Percentiles rank a stretch among this genome's conserved stretches.
These are phyloP conservation scores for Pharmacophagus antenor DNA, from an alignment of 2,888 invertebrate genomes.

Conservation along the genomic window DNA sequence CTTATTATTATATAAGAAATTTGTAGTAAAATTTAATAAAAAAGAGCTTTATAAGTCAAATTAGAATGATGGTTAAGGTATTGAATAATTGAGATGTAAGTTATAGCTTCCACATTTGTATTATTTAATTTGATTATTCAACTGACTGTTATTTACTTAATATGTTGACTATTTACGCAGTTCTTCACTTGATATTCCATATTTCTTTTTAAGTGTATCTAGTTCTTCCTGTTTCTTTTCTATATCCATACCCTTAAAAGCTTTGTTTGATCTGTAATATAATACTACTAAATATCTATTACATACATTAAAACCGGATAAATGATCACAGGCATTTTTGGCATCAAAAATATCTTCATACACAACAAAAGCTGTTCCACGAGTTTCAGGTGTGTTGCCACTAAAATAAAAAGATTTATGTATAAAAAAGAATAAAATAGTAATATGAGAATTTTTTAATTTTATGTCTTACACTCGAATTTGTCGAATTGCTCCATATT, in stretches of 20 bases:
- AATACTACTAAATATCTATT: slow-evolving; percentile 99
- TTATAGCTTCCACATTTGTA: too few species aligned
- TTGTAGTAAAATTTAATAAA: too few species aligned
- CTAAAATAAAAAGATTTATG: slow-evolving; percentile 66
- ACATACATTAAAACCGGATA: slow-evolving; percentile 99
- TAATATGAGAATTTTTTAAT: slow-evolving; percentile 4
- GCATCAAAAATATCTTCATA: slow-evolving; percentile 99
- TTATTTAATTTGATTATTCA: too few species aligned
- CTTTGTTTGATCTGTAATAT: slow-evolving; percentile 98
- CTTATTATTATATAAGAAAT: too few species aligned
- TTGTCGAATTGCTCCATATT: slow-evolving; percentile 99
- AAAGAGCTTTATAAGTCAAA: too few species aligned
- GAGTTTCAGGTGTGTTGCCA: slow-evolving; percentile 98
- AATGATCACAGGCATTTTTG: slow-evolving; percentile 99
- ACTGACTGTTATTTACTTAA: not conserved
- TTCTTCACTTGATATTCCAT: slow-evolving; percentile 86
- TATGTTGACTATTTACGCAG: slow-evolving; percentile 63
- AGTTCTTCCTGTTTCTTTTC: slow-evolving; percentile 98
- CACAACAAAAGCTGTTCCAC: slow-evolving; percentile 99
- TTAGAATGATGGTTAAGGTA: too few species aligned
- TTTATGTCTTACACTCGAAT: slow-evolving; percentile 93
- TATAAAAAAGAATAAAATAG: slow-evolving; percentile 20
- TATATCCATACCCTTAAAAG: slow-evolving; percentile 96
- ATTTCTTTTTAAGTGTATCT: slow-evolving; percentile 96
- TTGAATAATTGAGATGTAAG: too few species aligned